Percentiles rank a stretch among this genome's conserved stretches.
phyloP scores from a whole-genome alignment of 2,888 invertebrate genomes.

The Eupsilia transversa region DNA sequence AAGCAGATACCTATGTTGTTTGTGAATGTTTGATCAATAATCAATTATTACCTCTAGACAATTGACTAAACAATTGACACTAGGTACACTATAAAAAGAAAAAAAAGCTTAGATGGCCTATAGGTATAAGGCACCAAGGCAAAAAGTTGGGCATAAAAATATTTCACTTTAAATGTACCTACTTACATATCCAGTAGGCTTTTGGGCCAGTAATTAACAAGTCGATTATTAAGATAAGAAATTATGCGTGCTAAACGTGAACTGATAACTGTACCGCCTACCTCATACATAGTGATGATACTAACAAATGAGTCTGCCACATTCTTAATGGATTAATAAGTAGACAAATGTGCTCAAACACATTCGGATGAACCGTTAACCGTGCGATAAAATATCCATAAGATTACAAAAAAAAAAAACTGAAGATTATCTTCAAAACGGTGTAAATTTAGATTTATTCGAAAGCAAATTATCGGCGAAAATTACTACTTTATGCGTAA shows the following conservation, averaged over 20 bases:
- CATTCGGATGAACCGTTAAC: conserved; percentile 46
- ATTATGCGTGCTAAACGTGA: conserved; percentile 12
- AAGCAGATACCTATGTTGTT: too few relatives aligned
- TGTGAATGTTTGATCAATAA: too few relatives aligned
- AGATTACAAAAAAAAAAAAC: neutral
- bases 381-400: conserved; percentile 7
- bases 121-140: neutral
- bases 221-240: conserved; percentile 25
- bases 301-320: conserved; percentile 47
- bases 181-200: conserved; percentile 3
- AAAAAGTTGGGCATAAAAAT: neutral
- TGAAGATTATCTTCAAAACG: conserved; percentile 2
- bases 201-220: neutral
- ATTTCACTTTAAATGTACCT: neutral
- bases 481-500: conserved; percentile 31
- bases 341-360: conserved; percentile 50
- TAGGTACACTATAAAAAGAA: too few relatives aligned
- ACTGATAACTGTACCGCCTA: conserved; percentile 39
- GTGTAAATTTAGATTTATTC: conserved; percentile 47
- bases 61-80: too few relatives aligned
- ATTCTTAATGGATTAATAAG: conserved; percentile 57
- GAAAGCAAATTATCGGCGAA: conserved; percentile 39
- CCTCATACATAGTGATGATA: conserved; percentile 35
- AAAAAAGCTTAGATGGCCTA: too few relatives aligned
- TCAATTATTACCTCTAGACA: too few relatives aligned